A percentile compares a stretch with the other conserved stretches of the same genome.
Conservation (phyloP, 2,888 invertebrate genomes). For the Xestobium rufovillosum region DNA sequence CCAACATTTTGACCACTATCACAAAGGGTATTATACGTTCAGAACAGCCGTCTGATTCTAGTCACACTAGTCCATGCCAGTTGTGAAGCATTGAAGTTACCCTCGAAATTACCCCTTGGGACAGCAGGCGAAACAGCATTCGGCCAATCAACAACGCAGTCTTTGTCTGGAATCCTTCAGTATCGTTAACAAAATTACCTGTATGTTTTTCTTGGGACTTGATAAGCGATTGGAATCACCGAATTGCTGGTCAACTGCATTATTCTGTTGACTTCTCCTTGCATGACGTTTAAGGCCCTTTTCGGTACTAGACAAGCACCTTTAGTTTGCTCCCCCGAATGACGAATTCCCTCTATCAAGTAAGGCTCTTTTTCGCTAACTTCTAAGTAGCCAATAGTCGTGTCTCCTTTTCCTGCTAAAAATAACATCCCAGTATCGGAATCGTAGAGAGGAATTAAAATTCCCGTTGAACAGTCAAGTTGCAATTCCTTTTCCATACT, state of each 20-base stretch:
- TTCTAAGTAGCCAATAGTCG: constrained; percentile 85
- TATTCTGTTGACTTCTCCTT: constrained; percentile 89
- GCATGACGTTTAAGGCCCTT: constrained; percentile 90
- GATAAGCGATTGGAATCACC: constrained; percentile 90
- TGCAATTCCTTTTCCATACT: constrained; percentile 71
- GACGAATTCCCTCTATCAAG: constrained; percentile 79
- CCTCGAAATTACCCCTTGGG: too few relatives aligned
- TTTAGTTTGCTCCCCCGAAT: constrained; percentile 91
- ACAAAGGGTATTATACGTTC: too few relatives aligned
- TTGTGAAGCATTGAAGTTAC: too few relatives aligned
- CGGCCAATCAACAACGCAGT: too few relatives aligned
- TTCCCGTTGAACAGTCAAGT: constrained; percentile 81
- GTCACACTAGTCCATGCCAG: too few relatives aligned
- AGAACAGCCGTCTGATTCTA: too few relatives aligned
- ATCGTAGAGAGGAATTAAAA: constrained; percentile 88
- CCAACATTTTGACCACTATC: too few relatives aligned
- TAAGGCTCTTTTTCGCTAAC: constrained; percentile 82
- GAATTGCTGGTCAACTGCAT: constrained; percentile 78
- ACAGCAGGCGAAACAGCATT: too few relatives aligned
- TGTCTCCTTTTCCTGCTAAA: constrained; percentile 88
- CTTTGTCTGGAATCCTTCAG: too few relatives aligned
- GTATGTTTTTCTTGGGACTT: constrained; percentile 48
- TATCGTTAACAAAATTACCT: too few relatives aligned
- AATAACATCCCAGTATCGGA: constrained; percentile 93
- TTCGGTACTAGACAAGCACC: constrained; percentile 91